Conservation (phyloP, 1,140 invertebrate genomes). For the Meteorus sp. region DNA sequence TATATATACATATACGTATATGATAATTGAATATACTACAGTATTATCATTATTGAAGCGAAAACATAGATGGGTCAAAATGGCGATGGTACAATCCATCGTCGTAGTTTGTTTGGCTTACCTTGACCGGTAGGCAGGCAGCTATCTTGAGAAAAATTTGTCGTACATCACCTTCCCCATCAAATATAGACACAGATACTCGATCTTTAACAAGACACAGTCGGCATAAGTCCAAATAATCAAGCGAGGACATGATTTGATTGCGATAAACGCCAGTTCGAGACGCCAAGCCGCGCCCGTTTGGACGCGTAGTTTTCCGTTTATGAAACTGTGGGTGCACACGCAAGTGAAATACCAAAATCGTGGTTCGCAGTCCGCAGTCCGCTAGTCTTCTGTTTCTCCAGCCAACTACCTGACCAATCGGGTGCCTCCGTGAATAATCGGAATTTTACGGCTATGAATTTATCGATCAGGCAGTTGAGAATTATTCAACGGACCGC, state of each 20-base stretch:
- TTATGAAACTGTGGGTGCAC: constrained; percentile 1
- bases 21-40: neutral
- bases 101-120: constrained; percentile 61
- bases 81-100: constrained; percentile 41
- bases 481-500: too few relatives aligned
- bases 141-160: constrained; percentile 64
- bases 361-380: neutral
- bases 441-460: neutral
- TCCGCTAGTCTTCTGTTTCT: constrained; percentile 1
- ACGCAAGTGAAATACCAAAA: neutral
- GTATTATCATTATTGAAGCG: neutral
- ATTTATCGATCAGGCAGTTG: constrained; percentile 13
- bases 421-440: neutral
- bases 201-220: constrained; percentile 65
- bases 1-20: too few relatives aligned
- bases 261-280: constrained; percentile 41
- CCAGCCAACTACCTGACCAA: neutral
- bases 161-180: constrained; percentile 60
- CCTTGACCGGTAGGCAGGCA: constrained; percentile 65
- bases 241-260: constrained; percentile 56
- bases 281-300: constrained; percentile 42
- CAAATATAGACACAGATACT: constrained; percentile 63
- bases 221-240: constrained; percentile 62
- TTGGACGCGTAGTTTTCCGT: constrained; percentile 30
- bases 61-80: constrained; percentile 26